These are phyloP conservation scores for Eilema caniola DNA, from an alignment of 2,888 invertebrate genomes.

Conservation along the genomic window DNA sequence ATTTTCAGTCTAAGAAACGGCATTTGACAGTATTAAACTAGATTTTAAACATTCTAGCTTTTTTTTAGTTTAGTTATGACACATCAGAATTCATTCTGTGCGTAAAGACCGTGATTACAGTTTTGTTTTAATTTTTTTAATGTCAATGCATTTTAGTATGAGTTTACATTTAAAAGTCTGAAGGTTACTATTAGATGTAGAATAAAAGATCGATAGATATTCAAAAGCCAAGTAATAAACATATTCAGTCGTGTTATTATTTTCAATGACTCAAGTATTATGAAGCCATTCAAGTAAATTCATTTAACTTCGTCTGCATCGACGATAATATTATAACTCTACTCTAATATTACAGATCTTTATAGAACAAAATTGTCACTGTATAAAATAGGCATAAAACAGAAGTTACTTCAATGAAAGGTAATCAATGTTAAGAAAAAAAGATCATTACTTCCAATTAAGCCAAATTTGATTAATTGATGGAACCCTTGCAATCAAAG, in stretches of 20 bases:
- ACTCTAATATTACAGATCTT: not conserved
- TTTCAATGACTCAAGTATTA: conserved; percentile 37
- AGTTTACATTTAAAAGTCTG: not conserved
- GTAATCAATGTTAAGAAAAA: not conserved
- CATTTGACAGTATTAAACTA: too few species aligned
- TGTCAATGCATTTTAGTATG: not conserved
- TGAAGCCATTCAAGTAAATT: conserved; percentile 36
- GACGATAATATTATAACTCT: conserved; percentile 26
- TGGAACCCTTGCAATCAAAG: not conserved
- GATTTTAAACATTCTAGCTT: too few species aligned
- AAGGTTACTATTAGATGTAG: not conserved
- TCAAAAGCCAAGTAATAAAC: conserved; percentile 3
- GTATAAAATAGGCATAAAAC: conserved; percentile 3
- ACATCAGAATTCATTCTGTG: too few species aligned
- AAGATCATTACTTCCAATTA: not conserved
- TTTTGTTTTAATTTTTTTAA: too few species aligned
- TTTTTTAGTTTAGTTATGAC: too few species aligned
- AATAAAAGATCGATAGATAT: not conserved
- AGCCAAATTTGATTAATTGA: not conserved
- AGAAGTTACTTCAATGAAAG: not conserved
- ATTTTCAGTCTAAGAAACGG: too few species aligned
- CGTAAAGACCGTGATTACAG: too few species aligned
- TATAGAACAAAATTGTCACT: not conserved
- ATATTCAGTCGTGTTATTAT: conserved; percentile 35
- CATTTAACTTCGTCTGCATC: conserved; percentile 28